Conservation (phyloP, 1,140 invertebrate species). For the Cherax quadricarinatus region DNA sequence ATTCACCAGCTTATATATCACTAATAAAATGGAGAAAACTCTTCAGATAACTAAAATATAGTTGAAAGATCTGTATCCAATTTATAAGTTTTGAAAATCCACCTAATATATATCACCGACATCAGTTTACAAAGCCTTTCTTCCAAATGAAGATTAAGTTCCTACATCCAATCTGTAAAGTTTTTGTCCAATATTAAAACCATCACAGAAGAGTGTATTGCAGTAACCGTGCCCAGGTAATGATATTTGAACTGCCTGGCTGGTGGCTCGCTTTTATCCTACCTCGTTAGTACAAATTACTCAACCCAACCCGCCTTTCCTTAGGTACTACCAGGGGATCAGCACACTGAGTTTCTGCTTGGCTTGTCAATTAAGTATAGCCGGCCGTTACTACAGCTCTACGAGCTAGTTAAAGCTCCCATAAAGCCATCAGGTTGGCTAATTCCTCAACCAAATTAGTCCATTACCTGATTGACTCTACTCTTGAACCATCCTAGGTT, state of each 20-base stretch:
- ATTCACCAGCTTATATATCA: no score
- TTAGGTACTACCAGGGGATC: neutral
- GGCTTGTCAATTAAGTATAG: constrained; percentile 25
- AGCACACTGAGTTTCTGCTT: neutral
- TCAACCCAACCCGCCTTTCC: neutral
- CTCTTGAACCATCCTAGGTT: neutral
- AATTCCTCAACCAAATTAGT: constrained; percentile 35
- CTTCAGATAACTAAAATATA: no score
- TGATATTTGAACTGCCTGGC: neutral
- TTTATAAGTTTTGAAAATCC: no score
- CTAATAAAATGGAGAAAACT: no score
- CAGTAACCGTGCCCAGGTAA: no score
- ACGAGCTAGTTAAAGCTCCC: neutral
- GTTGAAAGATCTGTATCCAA: no score
- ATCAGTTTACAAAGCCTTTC: neutral
- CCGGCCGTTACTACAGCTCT: neutral
- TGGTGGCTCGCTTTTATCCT: neutral
- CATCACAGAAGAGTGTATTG: neutral
- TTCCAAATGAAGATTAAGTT: neutral
- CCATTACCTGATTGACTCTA: constrained; percentile 34
- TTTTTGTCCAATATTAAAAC: neutral
- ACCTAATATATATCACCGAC: neutral
- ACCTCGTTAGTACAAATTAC: constrained; percentile 16
- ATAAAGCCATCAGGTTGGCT: neutral
- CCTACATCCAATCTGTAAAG: no score